A percentile compares a stretch with the other conserved stretches of the same genome.
Evolutionary conservation across 2,113 vertebrate genomes (phyloP).

Genomic region (Semicossyphus pulcher): DNA sequence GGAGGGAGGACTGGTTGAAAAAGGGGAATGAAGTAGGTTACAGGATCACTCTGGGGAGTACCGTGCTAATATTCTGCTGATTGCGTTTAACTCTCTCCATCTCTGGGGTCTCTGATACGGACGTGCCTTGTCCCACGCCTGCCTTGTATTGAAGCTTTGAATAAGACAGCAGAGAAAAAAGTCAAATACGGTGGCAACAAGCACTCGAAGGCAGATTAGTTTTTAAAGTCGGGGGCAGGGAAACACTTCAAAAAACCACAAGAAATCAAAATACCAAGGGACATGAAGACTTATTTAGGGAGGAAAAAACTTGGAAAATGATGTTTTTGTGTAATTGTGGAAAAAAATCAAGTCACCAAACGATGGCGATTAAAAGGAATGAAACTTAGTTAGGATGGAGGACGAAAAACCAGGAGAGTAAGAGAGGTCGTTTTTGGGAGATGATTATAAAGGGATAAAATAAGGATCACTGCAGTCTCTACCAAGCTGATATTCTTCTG

Average conservation of each 20-base stretch:
- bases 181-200: constrained; percentile 27
- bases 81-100: constrained; percentile 97
- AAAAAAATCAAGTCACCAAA: too few species aligned
- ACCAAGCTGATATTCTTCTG: constrained; percentile 99
- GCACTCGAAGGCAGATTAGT: not conserved
- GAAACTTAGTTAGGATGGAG: constrained; percentile 43
- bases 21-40: constrained; percentile 20
- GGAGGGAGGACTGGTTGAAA: too few species aligned
- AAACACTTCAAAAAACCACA: too few species aligned
- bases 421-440: not conserved
- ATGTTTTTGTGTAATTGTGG: too few species aligned
- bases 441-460: not conserved
- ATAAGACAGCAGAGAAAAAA: constrained; percentile 62
- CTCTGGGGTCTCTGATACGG: constrained; percentile 95
- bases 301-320: too few species aligned
- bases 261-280: too few species aligned
- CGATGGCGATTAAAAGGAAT: constrained; percentile 22
- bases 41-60: constrained; percentile 79
- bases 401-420: constrained; percentile 1
- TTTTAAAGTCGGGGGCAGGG: too few species aligned
- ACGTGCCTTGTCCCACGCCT: constrained; percentile 91
- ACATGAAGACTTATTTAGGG: not conserved
- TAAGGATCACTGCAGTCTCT: constrained; percentile 69
- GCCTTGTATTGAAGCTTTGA: constrained; percentile 95
- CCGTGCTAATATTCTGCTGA: constrained; percentile 95